These are phyloP conservation scores for Metopolophium dirhodum DNA, from an alignment of 1,140 invertebrate species.

Conservation along the genomic window DNA sequence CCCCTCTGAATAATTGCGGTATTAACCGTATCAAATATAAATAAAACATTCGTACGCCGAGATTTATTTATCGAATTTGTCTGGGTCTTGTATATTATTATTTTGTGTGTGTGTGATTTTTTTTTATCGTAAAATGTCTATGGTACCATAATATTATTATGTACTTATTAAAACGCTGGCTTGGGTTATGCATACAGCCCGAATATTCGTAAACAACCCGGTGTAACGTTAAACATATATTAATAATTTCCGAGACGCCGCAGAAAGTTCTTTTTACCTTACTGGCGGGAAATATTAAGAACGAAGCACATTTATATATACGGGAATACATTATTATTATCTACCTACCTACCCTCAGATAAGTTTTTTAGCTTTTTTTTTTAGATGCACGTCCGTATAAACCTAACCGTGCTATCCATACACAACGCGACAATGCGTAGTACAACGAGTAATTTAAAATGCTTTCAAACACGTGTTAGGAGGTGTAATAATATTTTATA, in stretches of 20 bases:
- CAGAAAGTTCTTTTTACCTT: neutral
- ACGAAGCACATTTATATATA: neutral
- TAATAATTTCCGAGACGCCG: conserved; percentile 21
- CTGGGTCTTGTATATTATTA: no score
- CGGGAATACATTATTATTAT: conserved; percentile 2
- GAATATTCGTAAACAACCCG: neutral
- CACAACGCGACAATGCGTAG: neutral
- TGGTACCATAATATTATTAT: neutral
- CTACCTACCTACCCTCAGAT: neutral
- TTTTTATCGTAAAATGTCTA: neutral
- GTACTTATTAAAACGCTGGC: neutral
- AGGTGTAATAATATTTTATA: neutral
- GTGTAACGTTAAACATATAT: neutral
- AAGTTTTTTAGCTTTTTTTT: conserved; percentile 17
- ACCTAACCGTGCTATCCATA: neutral
- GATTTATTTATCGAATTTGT: conserved; percentile 39
- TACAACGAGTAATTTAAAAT: neutral
- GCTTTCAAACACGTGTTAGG: neutral
- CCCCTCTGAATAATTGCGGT: conserved; percentile 50
- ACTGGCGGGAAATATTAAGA: neutral
- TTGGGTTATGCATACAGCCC: no score
- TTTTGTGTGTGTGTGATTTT: neutral
- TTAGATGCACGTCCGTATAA: neutral
- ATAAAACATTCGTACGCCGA: conserved; percentile 36
- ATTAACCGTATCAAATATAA: conserved; percentile 46